Evolutionary conservation across 2,113 vertebrate genomes (phyloP).

Genomic region (Nanger granti): DNA sequence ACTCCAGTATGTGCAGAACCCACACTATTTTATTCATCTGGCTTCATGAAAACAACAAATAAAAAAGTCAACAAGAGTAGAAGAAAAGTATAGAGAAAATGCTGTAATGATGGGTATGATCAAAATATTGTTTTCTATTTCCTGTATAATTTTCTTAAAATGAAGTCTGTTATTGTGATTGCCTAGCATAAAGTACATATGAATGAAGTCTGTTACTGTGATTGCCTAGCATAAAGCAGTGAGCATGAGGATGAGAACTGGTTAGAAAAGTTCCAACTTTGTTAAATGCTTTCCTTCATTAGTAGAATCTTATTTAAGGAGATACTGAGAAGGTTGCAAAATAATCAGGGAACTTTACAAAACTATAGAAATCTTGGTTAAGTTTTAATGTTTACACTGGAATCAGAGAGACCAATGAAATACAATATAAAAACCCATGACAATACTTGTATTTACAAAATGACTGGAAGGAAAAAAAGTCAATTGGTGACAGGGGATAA

Average conservation of each 20-base stretch:
- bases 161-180: background rate
- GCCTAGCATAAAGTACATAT: background rate
- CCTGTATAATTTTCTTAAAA: background rate
- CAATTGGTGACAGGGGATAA: background rate
- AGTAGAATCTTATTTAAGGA: background rate
- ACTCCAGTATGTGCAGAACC: background rate
- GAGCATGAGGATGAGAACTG: background rate
- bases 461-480: background rate
- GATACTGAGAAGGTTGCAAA: background rate
- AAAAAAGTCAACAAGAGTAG: background rate
- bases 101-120: background rate
- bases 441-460: background rate
- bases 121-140: background rate
- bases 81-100: background rate
- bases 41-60: background rate
- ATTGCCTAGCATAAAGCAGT: background rate
- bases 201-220: background rate
- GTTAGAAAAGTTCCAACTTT: background rate
- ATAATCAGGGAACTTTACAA: background rate
- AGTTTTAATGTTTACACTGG: background rate
- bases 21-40: background rate
- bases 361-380: background rate
- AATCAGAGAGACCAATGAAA: background rate
- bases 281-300: background rate
- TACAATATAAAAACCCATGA: background rate